phyloP scores from a whole-genome alignment of 2,113 vertebrate genomes.

The Dromiciops gliroides region DNA sequence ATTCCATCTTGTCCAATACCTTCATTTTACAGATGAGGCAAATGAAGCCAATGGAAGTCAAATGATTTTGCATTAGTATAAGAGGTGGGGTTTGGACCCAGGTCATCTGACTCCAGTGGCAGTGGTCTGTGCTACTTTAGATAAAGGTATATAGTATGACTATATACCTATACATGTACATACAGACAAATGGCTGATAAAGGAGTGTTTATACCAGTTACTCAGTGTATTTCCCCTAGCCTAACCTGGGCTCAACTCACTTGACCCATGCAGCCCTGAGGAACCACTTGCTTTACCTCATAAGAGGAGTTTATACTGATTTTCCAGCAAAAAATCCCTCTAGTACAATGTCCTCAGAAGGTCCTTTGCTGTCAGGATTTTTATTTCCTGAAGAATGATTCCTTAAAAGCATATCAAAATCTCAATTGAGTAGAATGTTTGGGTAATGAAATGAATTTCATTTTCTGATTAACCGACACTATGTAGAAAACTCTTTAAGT shows the following conservation, averaged over 20 bases:
- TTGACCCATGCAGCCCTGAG: neutral
- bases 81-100: neutral
- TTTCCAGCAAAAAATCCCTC: neutral
- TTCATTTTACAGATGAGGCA: neutral
- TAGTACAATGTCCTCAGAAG: neutral
- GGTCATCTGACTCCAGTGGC: neutral
- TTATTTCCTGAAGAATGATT: neutral
- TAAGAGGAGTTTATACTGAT: conserved; percentile 14
- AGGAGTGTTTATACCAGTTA: neutral
- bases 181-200: neutral
- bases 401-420: neutral
- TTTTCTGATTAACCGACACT: neutral
- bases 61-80: neutral
- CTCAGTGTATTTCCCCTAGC: neutral
- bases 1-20: neutral
- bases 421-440: neutral
- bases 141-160: neutral
- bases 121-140: neutral
- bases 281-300: conserved; percentile 17
- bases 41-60: neutral
- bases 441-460: neutral
- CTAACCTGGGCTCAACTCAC: neutral
- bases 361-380: neutral
- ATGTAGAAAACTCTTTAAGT: neutral
- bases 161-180: neutral